These are phyloP conservation scores for Drosophila macrospina DNA, from an alignment of 2,888 invertebrate species.

Conservation along the genomic window DNA sequence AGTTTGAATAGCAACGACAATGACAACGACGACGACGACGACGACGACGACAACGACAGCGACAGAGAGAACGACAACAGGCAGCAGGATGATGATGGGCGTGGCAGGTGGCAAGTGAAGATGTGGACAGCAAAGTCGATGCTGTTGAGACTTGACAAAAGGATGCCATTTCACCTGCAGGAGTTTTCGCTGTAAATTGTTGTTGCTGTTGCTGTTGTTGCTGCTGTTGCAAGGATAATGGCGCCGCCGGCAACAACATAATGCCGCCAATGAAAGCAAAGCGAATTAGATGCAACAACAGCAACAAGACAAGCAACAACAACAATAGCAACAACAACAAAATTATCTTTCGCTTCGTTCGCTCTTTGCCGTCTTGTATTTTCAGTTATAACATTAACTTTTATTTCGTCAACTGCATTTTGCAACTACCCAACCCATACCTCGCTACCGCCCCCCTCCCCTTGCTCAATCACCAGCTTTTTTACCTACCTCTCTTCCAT, in stretches of 20 bases:
- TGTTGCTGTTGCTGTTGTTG: conserved; percentile 53
- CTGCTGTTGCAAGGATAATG: conserved; percentile 56
- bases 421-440: conserved; percentile 12
- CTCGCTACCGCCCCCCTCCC: background rate
- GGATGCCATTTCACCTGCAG: conserved; percentile 76
- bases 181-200: conserved; percentile 65
- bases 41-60: conserved; percentile 2
- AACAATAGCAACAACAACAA: conserved; percentile 59
- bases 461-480: too few relatives aligned
- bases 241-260: conserved; percentile 58
- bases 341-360: conserved; percentile 66
- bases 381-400: conserved; percentile 74
- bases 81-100: conserved; percentile 42
- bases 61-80: too few relatives aligned
- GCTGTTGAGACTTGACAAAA: conserved; percentile 72
- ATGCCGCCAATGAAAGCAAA: conserved; percentile 67
- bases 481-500: background rate
- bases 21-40: conserved; percentile 62
- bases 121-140: conserved; percentile 48
- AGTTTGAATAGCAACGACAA: conserved; percentile 74
- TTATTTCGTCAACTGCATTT: conserved; percentile 72
- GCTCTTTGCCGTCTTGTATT: conserved; percentile 50
- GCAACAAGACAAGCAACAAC: conserved; percentile 53
- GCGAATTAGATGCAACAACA: conserved; percentile 70
- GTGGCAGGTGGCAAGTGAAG: conserved; percentile 21